Percentiles rank a stretch among this genome's conserved stretches.
Evolutionary conservation across 2,113 vertebrate genomes (phyloP).

Genomic region (Cephalopholis sonnerati): DNA sequence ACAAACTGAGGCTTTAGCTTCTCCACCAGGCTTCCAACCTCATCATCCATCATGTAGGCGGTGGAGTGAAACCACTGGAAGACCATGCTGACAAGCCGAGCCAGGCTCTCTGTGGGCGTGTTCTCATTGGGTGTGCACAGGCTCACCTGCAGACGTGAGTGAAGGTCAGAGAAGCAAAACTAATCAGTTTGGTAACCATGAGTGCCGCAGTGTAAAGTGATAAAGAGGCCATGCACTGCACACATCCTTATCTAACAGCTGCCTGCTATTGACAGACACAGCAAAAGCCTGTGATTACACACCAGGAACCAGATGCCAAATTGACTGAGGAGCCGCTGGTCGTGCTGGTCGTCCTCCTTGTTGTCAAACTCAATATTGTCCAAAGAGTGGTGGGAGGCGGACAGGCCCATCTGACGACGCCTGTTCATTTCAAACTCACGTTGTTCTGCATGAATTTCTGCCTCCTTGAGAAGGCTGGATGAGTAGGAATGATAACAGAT

Average conservation of each 20-base stretch:
- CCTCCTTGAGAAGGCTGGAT: slow-evolving; percentile 95
- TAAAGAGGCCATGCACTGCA: slow-evolving; percentile 19
- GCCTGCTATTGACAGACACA: slow-evolving; percentile 44
- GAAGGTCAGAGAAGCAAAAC: slow-evolving; percentile 19
- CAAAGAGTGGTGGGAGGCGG: slow-evolving; percentile 96
- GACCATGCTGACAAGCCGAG: slow-evolving; percentile 97
- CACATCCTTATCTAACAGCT: slow-evolving; percentile 38
- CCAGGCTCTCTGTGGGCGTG: slow-evolving; percentile 97
- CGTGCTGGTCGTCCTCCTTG: slow-evolving; percentile 98
- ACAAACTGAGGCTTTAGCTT: slow-evolving; percentile 99
- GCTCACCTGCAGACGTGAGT: slow-evolving; percentile 89
- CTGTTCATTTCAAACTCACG: slow-evolving; percentile 95
- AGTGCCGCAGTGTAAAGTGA: slow-evolving; percentile 24
- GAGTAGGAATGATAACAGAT: slow-evolving; percentile 18
- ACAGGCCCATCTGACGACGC: slow-evolving; percentile 95
- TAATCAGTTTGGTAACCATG: slow-evolving; percentile 18
- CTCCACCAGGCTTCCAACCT: slow-evolving; percentile 98
- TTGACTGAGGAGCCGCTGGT: slow-evolving; percentile 97
- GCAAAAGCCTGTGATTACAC: slow-evolving; percentile 66
- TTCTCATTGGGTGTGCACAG: slow-evolving; percentile 98
- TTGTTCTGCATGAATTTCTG: slow-evolving; percentile 97
- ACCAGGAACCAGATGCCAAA: slow-evolving; percentile 99
- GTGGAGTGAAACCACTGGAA: slow-evolving; percentile 99
- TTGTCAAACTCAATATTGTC: slow-evolving; percentile 98
- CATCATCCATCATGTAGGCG: slow-evolving; percentile 99